phyloP scores from a whole-genome alignment of 2,888 invertebrate genomes.

The Lordiphosa andalusiaca region DNA sequence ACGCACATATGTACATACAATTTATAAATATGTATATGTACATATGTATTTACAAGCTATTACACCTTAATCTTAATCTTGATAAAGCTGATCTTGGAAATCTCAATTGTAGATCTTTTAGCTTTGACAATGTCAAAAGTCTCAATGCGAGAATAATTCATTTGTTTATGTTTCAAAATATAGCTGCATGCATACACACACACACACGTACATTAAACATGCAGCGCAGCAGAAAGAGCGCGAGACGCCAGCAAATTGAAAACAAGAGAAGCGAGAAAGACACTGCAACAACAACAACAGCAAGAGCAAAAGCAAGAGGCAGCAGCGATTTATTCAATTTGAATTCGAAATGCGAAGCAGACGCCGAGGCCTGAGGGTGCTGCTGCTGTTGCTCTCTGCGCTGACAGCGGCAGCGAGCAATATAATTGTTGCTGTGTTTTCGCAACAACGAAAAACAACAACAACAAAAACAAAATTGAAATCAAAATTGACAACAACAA shows the following conservation, averaged over 20 bases:
- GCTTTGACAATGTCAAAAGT: conserved; percentile 8
- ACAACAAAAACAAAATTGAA: conserved; percentile 10
- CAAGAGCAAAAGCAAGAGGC: neutral
- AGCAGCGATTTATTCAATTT: too few species aligned
- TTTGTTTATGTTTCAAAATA: conserved; percentile 20
- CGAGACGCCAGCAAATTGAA: conserved; percentile 6
- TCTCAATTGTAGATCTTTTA: conserved; percentile 11
- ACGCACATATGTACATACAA: too few species aligned
- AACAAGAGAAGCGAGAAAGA: conserved; percentile 1
- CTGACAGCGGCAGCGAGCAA: neutral
- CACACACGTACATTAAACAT: neutral
- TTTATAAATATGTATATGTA: too few species aligned
- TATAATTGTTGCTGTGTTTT: conserved; percentile 7
- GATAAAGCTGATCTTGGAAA: conserved; percentile 34
- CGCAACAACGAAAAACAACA: neutral
- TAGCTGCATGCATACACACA: neutral
- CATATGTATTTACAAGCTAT: neutral
- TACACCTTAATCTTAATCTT: conserved; percentile 6
- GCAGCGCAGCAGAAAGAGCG: neutral
- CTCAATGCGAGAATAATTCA: conserved; percentile 31
- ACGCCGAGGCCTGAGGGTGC: neutral
- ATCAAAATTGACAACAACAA: conserved; percentile 34
- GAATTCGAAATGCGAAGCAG: conserved; percentile 1
- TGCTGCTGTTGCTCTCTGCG: neutral
- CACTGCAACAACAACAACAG: neutral